These are phyloP conservation scores for Allacma fusca DNA, from an alignment of 2,888 invertebrate genomes.

Conservation along the genomic window DNA sequence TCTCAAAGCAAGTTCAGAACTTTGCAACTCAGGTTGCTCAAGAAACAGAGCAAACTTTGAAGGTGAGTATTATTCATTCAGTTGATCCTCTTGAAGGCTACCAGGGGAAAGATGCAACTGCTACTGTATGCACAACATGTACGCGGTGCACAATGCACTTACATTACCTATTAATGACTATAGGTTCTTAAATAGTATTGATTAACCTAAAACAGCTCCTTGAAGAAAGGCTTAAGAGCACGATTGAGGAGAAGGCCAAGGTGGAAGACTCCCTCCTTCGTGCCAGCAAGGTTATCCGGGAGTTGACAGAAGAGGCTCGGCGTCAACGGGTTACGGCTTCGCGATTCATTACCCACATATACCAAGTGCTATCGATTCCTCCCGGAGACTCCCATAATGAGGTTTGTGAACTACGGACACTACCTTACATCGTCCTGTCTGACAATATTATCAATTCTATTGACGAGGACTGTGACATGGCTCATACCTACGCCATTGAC, in stretches of 20 bases:
- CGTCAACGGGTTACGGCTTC: constrained; percentile 32
- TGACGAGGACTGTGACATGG: constrained; percentile 31
- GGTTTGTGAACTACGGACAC: constrained; percentile 25
- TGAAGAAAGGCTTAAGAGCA: constrained; percentile 35
- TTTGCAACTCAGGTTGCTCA: constrained; percentile 44
- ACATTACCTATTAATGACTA: too few relatives aligned
- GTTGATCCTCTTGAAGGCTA: too few relatives aligned
- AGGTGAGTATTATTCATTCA: constrained; percentile 24
- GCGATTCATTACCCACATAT: constrained; percentile 42
- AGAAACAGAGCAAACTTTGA: constrained; percentile 37
- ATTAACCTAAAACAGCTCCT: constrained; percentile 21
- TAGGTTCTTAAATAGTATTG: too few relatives aligned
- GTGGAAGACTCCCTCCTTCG: constrained; percentile 27
- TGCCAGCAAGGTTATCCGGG: constrained; percentile 29
- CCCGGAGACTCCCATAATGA: constrained; percentile 29
- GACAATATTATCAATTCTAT: constrained; percentile 39
- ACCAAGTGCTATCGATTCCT: constrained; percentile 40
- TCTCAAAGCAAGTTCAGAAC: constrained; percentile 36
- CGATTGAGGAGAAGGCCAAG: constrained; percentile 33
- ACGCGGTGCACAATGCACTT: too few relatives aligned
- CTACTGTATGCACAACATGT: too few relatives aligned
- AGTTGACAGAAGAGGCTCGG: constrained; percentile 32
- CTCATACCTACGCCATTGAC: constrained; percentile 24
- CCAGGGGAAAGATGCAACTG: too few relatives aligned
- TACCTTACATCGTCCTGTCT: constrained; percentile 32